Base-by-base conservation (phyloP, 2,888 invertebrate genomes). In the Drosophila neonasuta region DNA sequence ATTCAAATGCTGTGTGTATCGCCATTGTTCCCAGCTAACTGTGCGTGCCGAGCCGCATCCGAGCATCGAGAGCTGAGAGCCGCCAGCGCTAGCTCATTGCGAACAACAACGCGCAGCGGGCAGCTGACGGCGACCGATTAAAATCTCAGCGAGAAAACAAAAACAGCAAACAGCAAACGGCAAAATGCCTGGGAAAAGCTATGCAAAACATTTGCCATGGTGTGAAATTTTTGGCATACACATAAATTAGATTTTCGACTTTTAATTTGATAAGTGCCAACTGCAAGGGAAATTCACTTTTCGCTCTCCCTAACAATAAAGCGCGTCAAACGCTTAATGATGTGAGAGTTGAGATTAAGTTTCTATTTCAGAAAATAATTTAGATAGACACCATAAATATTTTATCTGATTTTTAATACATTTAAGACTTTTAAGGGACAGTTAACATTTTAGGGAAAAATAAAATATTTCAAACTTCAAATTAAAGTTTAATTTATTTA, bases 1-100 rank as follows among this genome's bases (percentile, higher is more conserved):
- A 84, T 84, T 84, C 83, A 87, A 84, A 84, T 84, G 62, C 67
- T 50, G 56, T 24, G 24, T 24, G 24, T 24, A 1, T 56, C 52
- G 49, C 80, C 83, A 86, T 84, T 84, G 83, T 87, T 82, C 68
- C 59, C 65, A 68, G 65, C 62, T 63, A 85, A 83, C 83, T 86
- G 77, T 86, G 85, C 82, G 87, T 79, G 73, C 76, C 74, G 69
- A 76, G 64, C 63, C 63, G 67, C 75, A 60, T 50, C 72, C 68
- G 48, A 55, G 60, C 60, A 17, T 17, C 1, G 20, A 29, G 17
- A 32, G 17, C 44, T 30, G 15, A 30, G 65, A 11, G 64, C 49
- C 30, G 13, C 29, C 84, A 81, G 86, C 78, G 73, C 73, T 82
- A 81, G 83, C 73, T 10, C 20, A 20, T 11, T 20, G 20, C 24